These are phyloP conservation scores for Thera britannica DNA, from an alignment of 2,888 invertebrate genomes.

Conservation along the genomic window DNA sequence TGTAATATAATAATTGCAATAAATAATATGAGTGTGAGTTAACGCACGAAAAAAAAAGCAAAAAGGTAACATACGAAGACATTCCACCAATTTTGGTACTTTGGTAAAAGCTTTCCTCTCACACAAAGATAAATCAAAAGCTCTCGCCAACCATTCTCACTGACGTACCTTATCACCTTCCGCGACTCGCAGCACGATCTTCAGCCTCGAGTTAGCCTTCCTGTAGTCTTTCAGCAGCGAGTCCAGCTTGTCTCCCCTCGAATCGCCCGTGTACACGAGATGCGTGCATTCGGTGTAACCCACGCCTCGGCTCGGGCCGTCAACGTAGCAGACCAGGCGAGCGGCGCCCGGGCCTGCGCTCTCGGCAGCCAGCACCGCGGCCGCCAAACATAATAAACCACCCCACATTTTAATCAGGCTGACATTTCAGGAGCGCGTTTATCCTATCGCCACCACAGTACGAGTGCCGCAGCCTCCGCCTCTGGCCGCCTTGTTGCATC, in stretches of 20 bases:
- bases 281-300: slow-evolving; percentile 80
- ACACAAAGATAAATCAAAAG: background rate
- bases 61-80: too few species aligned
- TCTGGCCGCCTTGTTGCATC: slow-evolving; percentile 69
- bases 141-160: background rate
- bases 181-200: slow-evolving; percentile 82
- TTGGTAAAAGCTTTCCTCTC: too few species aligned
- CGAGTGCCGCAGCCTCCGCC: slow-evolving; percentile 64
- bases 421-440: slow-evolving; percentile 58
- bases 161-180: slow-evolving; percentile 84
- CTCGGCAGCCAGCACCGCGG: slow-evolving; percentile 61
- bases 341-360: slow-evolving; percentile 78
- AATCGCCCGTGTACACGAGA: slow-evolving; percentile 76
- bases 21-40: too few species aligned
- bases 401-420: slow-evolving; percentile 62
- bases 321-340: slow-evolving; percentile 77
- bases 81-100: too few species aligned
- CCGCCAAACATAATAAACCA: slow-evolving; percentile 66
- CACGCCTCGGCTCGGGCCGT: slow-evolving; percentile 56
- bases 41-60: too few species aligned
- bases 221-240: slow-evolving; percentile 76
- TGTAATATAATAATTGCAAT: too few species aligned
- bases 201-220: slow-evolving; percentile 77
- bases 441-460: slow-evolving; percentile 70
- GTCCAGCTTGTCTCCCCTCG: slow-evolving; percentile 75